These are phyloP conservation scores for Gephyroberyx darwinii DNA, from an alignment of 2,797 vertebrate genomes.

Conservation along the genomic window DNA sequence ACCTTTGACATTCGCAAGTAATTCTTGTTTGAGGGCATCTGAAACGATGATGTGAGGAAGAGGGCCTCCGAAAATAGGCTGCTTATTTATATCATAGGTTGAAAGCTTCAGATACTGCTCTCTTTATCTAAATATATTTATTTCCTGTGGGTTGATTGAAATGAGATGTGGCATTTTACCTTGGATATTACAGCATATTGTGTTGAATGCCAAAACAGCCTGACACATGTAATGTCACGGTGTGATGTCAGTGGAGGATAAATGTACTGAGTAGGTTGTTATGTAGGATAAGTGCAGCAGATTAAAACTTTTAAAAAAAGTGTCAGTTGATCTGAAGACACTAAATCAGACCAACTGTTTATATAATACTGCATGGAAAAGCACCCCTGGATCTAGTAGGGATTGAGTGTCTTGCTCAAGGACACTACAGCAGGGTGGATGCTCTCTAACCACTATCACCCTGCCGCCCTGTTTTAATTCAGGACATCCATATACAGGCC, in stretches of 20 bases:
- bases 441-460: constrained; percentile 33
- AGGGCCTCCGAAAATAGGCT: constrained; percentile 65
- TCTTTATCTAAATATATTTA: constrained; percentile 54
- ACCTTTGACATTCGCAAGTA: constrained; percentile 66
- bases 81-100: constrained; percentile 68
- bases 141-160: constrained; percentile 49
- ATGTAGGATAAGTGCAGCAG: constrained; percentile 2
- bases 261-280: constrained; percentile 16
- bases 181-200: constrained; percentile 23
- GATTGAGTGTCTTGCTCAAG: background rate
- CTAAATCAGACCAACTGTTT: constrained; percentile 18
- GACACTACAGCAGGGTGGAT: background rate
- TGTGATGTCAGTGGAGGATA: constrained; percentile 22
- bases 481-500: background rate
- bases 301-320: constrained; percentile 15
- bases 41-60: constrained; percentile 55
- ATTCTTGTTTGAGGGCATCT: constrained; percentile 63
- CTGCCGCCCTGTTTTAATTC: constrained; percentile 13
- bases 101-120: constrained; percentile 50
- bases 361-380: background rate
- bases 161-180: constrained; percentile 47
- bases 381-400: background rate
- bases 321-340: constrained; percentile 21
- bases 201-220: constrained; percentile 25
- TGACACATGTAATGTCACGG: constrained; percentile 25